Percentiles rank a stretch among this genome's conserved stretches.
Conservation (phyloP, 2,888 invertebrate species). For the Adelphocoris suturalis region DNA sequence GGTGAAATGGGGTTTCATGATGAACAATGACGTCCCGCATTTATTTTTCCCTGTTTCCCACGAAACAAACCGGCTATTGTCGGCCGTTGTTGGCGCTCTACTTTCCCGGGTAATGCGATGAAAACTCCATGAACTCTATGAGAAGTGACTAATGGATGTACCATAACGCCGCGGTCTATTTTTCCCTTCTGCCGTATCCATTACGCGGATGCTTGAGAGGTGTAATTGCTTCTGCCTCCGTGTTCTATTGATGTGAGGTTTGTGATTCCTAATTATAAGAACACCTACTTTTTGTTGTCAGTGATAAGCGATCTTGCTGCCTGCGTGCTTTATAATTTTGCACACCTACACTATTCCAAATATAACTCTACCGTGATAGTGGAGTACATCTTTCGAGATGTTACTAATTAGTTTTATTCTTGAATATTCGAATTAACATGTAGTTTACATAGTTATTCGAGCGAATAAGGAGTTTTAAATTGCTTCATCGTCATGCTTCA, state of each 20-base stretch:
- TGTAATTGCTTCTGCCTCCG: background rate
- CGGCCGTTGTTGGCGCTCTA: background rate
- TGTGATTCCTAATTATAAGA: background rate
- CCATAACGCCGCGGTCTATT: background rate
- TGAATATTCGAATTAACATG: no score
- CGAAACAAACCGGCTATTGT: constrained; percentile 3
- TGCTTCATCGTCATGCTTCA: no score
- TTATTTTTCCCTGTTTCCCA: background rate
- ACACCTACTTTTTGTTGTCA: background rate
- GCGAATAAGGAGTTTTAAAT: no score
- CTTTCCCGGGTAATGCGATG: constrained; percentile 14
- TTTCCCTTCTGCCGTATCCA: background rate
- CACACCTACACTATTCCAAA: no score
- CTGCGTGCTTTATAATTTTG: no score
- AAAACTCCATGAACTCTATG: background rate
- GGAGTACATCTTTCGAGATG: no score
- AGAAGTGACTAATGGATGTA: background rate
- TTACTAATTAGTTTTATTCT: no score
- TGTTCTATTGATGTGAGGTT: background rate
- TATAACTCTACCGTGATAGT: no score
- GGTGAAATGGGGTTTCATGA: background rate
- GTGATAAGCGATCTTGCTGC: no score
- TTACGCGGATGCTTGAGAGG: constrained; percentile 1
- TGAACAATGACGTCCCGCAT: constrained; percentile 8
- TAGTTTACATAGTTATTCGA: no score